phyloP scores from a whole-genome alignment of 2,888 invertebrate genomes.

The Heliconius hortense region DNA sequence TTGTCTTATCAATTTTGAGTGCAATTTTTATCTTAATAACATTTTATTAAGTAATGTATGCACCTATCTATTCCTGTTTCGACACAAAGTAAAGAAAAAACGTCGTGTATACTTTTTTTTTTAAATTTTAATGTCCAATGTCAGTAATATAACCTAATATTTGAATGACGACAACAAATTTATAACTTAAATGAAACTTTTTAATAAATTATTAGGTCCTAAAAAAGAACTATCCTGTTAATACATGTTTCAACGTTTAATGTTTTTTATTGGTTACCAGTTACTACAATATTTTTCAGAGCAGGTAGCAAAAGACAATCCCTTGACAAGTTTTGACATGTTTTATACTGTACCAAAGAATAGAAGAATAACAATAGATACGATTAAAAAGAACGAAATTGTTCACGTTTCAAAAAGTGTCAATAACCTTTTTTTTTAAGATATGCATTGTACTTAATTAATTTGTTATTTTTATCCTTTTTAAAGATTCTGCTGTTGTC shows the following conservation, averaged over 20 bases:
- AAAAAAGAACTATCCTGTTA: background rate
- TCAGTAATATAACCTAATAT: background rate
- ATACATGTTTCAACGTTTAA: background rate
- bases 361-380: background rate
- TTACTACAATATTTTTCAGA: conserved; percentile 1
- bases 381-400: background rate
- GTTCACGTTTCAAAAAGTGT: background rate
- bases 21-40: background rate
- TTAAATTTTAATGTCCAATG: background rate
- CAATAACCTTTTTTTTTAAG: background rate
- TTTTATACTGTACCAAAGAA: conserved; percentile 1
- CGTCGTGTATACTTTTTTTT: background rate
- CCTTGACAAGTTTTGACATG: conserved; percentile 39
- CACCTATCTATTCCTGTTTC: background rate
- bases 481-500: background rate
- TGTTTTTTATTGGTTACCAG: background rate
- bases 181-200: background rate
- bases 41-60: conserved; percentile 1
- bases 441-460: background rate
- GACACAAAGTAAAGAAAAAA: background rate
- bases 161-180: background rate
- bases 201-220: background rate
- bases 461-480: background rate
- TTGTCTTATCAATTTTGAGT: conserved; percentile 7
- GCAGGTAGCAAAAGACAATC: conserved; percentile 22